Percentiles rank a stretch among this genome's conserved stretches.
Evolutionary conservation across 2,797 vertebrate genomes (phyloP).

Genomic region (Tamandua tetradactyla): DNA sequence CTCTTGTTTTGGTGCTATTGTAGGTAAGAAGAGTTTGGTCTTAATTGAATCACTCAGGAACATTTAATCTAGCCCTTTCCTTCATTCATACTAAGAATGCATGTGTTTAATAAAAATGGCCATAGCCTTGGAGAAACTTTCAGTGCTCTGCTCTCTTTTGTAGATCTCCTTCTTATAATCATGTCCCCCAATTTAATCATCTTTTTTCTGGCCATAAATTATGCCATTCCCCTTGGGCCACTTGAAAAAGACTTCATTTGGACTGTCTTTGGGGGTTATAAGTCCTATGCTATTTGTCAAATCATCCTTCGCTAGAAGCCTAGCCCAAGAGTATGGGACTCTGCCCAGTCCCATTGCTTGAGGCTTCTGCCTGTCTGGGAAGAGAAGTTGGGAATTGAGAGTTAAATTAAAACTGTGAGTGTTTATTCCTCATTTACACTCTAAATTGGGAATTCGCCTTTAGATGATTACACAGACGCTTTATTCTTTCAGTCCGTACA

Average conservation of each 20-base stretch:
- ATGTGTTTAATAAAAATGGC: neutral
- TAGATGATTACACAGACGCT: neutral
- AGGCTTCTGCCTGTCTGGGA: neutral
- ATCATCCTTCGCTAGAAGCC: neutral
- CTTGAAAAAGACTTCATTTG: neutral
- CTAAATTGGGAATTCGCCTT: neutral
- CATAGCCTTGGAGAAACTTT: neutral
- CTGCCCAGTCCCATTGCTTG: neutral
- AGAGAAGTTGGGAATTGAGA: neutral
- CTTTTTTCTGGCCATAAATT: neutral
- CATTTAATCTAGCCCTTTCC: neutral
- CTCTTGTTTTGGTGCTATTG: conserved; percentile 7
- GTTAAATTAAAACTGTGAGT: conserved; percentile 17
- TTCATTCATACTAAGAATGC: conserved; percentile 1
- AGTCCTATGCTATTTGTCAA: neutral
- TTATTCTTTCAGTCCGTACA: neutral
- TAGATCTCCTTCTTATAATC: neutral
- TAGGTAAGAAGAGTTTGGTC: neutral
- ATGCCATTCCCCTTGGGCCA: neutral
- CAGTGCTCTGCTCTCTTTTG: neutral
- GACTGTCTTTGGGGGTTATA: neutral
- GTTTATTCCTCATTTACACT: neutral
- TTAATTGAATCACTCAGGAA: neutral
- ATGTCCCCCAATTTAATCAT: neutral
- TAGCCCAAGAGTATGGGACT: too few relatives aligned